These are phyloP conservation scores for Oreochromis niloticus DNA, from an alignment of 2,113 vertebrate genomes.

Conservation along the genomic window DNA sequence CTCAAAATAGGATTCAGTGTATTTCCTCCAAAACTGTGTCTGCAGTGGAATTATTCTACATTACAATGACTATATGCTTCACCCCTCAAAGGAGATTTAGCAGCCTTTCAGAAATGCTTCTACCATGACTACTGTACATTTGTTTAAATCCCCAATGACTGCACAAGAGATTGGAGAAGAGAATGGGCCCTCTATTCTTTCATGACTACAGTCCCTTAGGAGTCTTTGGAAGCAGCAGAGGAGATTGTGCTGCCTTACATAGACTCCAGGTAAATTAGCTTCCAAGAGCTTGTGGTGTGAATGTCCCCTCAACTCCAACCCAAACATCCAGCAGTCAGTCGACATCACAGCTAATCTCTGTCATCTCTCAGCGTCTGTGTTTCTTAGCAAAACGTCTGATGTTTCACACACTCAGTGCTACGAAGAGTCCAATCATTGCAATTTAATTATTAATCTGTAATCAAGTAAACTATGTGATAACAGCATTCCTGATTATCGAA, in stretches of 20 bases:
- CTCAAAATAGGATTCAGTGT: conserved; percentile 8
- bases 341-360: background rate
- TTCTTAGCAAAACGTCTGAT: background rate
- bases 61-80: background rate
- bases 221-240: background rate
- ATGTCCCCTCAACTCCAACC: background rate
- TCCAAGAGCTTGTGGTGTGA: background rate
- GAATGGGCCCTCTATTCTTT: background rate
- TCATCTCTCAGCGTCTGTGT: background rate
- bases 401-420: background rate
- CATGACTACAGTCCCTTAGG: background rate
- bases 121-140: background rate
- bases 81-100: conserved; percentile 13
- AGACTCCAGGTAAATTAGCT: background rate
- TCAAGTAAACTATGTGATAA: background rate
- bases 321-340: background rate
- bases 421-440: background rate
- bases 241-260: background rate
- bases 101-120: conserved; percentile 3
- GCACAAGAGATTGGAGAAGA: background rate
- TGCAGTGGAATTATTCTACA: background rate
- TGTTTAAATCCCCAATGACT: conserved; percentile 3
- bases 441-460: background rate
- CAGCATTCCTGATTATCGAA: background rate
- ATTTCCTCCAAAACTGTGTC: background rate